Evolutionary conservation across 2,888 invertebrate genomes (phyloP), one percentile per base, ranked within the genome.

Genomic region (Melieria omissa): DNA sequence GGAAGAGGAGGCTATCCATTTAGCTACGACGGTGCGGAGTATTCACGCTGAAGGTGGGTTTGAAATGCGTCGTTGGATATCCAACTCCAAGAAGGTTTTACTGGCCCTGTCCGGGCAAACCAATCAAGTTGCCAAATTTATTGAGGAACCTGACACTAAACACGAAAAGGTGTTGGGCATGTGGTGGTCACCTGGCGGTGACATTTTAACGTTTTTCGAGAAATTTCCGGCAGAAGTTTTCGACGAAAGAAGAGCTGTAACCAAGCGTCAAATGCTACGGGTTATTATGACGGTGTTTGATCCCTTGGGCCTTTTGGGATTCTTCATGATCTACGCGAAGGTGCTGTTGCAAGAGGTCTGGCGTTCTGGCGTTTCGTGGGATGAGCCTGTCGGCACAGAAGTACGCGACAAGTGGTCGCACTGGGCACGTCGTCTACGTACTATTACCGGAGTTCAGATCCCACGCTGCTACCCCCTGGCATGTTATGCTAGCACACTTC

Each of bases 151-250:
- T 1, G 66, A 70, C 52, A 12, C 58, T 0, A 44, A 9, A 0
- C 42, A 58, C 16, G 76, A 78, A 52, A 75, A 76, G 44, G 66
- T 78, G 0, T 62, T 80, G 8, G 80, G 79, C 0, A 72, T 81
- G 65, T 73, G 62, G 29, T 79, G 80, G 79, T 1, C 74, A 6
- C 47, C 75, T 0, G 10, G 7, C 3, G n/a, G 44, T 1, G 81
- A 80, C 63, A 65, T 49, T n/a, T 71, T 81, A 4, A 70, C 61
- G 0, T 76, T 75, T 55, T 8, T 67, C 47, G 61, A 54, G 5
- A 73, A 74, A 63, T 68, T 73, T 61, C 52, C 63, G 9, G 14
- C 12, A 0, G 60, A 72, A 0, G 71, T 75, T 9, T 62, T 74
- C 9, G 45, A 73, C 54, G 66, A 68, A 46, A 16, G 10, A 0